Evolutionary conservation across 2,113 vertebrate species (phyloP), one percentile per base, ranked within the genome.

Genomic region (Spheniscus mendiculus): DNA sequence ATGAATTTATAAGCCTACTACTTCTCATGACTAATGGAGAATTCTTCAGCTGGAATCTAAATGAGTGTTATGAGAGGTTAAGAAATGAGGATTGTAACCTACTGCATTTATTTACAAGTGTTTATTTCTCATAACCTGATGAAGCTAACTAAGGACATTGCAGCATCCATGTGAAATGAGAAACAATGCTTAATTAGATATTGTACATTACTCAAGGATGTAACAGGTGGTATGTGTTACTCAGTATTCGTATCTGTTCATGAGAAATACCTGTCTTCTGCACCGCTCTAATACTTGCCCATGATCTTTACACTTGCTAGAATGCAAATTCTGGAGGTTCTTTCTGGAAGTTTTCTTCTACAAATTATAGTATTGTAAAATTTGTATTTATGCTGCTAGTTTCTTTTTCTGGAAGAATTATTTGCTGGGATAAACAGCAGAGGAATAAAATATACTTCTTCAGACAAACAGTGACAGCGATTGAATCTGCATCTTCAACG

Each of bases 1-100:
- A 94, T 94, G 74, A 92, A 93, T 97, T 95, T 83, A 53, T 93
- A 86, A 90, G 70, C 69, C 85, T 87, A 34, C 63, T 94, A 89
- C 69, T 93, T 96, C 63, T 97, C 56, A 78, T 36, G 70, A 92
- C n/a, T 93, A 81, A 93, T 89, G 77, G 38, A 79, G 83, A 89
- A 86, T 86, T 71, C 36, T 63, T 93, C 93, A 71, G 55, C 50
- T 93, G 70, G 38, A 74, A 69, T 86, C 36, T 93, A 87, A 94
- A 89, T 86, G 20, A 93, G 9, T 77, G 53, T 76, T 85, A 77
- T 61, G n/a, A 95, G 44, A 90, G 34, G n/a, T 69, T 80, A 92
- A 96, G 69, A 89, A 96, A 92, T 80, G 16, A 91, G 6, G 18
- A 65, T 26, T 80, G 34, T 17, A 89, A 88, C 26, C 40, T 58